These are phyloP conservation scores for Leucosticte australis DNA, from an alignment of 2,113 vertebrate genomes.

Conservation along the genomic window DNA sequence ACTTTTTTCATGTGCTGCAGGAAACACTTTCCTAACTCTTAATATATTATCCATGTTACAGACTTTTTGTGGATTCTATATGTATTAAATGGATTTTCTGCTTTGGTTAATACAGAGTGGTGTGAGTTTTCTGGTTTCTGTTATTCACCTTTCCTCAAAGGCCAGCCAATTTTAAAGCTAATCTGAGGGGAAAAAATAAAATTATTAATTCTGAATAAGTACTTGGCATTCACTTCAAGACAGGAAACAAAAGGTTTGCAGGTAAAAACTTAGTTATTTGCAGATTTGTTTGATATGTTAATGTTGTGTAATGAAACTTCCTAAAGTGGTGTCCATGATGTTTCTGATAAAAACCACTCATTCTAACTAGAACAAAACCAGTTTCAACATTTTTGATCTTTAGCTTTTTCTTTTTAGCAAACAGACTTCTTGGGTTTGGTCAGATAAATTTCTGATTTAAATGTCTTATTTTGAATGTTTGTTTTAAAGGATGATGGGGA, in stretches of 20 bases:
- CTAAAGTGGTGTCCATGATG: background rate
- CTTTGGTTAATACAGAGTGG: background rate
- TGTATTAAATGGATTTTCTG: background rate
- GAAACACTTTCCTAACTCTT: background rate
- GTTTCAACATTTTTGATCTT: background rate
- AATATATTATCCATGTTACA: background rate
- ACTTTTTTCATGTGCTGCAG: background rate
- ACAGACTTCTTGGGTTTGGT: background rate
- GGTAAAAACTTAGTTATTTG: background rate
- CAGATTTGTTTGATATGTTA: background rate
- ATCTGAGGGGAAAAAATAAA: background rate
- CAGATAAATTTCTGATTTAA: background rate
- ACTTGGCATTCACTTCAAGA: background rate
- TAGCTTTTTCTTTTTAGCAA: background rate
- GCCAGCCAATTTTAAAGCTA: background rate
- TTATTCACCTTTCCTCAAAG: background rate
- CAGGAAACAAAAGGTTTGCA: background rate
- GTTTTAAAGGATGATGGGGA: background rate
- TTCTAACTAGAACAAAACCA: background rate
- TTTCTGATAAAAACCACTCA: background rate
- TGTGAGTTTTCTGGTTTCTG: background rate
- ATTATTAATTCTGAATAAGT: background rate
- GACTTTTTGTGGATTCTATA: background rate
- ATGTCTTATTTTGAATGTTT: background rate
- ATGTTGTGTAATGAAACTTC: background rate